These are phyloP conservation scores for Synanthedon tipuliformis DNA, from an alignment of 2,888 invertebrate species.

Conservation along the genomic window DNA sequence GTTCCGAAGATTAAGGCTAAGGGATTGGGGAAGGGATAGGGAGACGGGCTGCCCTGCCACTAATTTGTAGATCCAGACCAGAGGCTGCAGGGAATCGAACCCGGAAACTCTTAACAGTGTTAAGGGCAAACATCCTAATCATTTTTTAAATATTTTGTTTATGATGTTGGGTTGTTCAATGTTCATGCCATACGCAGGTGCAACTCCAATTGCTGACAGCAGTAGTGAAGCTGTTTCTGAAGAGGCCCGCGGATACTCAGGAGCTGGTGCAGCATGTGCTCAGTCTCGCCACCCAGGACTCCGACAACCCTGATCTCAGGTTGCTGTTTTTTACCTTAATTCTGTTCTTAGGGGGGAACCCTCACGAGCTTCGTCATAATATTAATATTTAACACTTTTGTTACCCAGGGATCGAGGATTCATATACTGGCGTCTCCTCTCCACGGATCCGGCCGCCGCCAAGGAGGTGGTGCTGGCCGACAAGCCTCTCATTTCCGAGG, in stretches of 20 bases:
- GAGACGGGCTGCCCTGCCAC: too few relatives aligned
- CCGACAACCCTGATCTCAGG: slow-evolving; percentile 96
- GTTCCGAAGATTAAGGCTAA: too few relatives aligned
- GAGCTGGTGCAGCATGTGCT: slow-evolving; percentile 97
- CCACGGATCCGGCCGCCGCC: slow-evolving; percentile 99
- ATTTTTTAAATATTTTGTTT: too few relatives aligned
- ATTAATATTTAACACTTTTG: too few relatives aligned
- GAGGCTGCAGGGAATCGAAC: too few relatives aligned
- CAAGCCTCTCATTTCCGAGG: slow-evolving; percentile 98
- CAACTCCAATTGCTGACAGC: slow-evolving; percentile 97
- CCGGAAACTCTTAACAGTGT: too few relatives aligned
- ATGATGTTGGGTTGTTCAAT: too few relatives aligned
- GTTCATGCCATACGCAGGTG: slow-evolving; percentile 51
- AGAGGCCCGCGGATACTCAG: slow-evolving; percentile 98
- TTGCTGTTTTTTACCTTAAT: slow-evolving; percentile 9
- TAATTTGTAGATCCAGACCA: too few relatives aligned
- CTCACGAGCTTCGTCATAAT: too few relatives aligned
- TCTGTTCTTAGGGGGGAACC: too few relatives aligned
- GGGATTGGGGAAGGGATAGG: too few relatives aligned
- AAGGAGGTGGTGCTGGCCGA: slow-evolving; percentile 99
- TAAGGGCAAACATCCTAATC: too few relatives aligned
- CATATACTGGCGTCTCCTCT: slow-evolving; percentile 98
- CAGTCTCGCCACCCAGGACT: slow-evolving; percentile 87
- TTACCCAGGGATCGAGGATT: slow-evolving; percentile 90
- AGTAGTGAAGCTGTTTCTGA: slow-evolving; percentile 97